Evolutionary conservation across 2,888 invertebrate genomes (phyloP).

Genomic region (Mythimna lalbum): DNA sequence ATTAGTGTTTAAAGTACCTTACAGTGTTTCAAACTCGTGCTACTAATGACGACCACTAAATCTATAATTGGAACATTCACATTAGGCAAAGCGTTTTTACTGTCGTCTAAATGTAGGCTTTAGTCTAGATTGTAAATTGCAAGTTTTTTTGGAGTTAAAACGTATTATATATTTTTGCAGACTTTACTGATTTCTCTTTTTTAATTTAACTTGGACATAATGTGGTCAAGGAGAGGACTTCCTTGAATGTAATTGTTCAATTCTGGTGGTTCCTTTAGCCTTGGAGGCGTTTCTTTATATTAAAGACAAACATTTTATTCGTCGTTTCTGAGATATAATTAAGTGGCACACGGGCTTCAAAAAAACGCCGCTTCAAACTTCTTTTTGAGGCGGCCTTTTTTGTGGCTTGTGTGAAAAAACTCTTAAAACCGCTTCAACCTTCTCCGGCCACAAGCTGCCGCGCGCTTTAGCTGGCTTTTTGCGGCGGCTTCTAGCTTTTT

Average conservation of each 20-base stretch:
- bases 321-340: background rate
- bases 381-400: no score
- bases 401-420: no score
- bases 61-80: constrained; percentile 4
- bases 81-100: constrained; percentile 2
- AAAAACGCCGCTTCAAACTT: no score
- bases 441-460: no score
- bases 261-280: constrained; percentile 20
- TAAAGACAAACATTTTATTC: constrained; percentile 6
- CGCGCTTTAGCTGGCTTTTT: no score
- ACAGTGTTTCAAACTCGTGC: constrained; percentile 21
- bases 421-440: no score
- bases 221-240: constrained; percentile 35
- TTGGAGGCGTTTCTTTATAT: constrained; percentile 29
- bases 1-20: constrained; percentile 27
- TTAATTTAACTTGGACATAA: constrained; percentile 1
- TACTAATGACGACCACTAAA: constrained; percentile 12
- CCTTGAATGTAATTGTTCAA: constrained; percentile 21
- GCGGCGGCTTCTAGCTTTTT: no score
- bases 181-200: constrained; percentile 17
- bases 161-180: background rate
- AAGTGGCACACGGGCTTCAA: no score
- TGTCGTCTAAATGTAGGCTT: background rate
- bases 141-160: background rate
- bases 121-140: background rate